Base-by-base conservation (phyloP, 35 echinoderm and acorn worm genomes). In the Lytechinus pictus region DNA sequence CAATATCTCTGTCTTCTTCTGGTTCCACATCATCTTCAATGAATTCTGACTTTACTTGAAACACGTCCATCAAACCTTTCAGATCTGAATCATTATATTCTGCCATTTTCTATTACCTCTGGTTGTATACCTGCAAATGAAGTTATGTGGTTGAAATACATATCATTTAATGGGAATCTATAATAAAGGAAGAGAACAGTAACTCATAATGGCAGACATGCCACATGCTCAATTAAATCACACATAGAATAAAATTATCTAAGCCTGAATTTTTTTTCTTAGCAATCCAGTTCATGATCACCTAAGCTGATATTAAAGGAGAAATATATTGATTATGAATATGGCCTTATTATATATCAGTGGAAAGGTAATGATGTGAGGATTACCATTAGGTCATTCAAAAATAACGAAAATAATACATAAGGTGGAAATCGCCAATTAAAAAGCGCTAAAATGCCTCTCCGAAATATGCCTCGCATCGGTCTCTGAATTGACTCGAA, bases 11-110 rank as follows among this genome's bases (percentile, higher is more conserved):
- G 16, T 88, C 86, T 8, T 90, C 88, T 44, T 44, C 88, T 79
- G 66, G 66, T 79, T 79, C 66, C 8, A n/a, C 66, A 21, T 93
- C 92, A 33, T 57, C 92, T 9, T 93, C 92, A 57, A 28, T 27
- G 53, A 57, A 27, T 54, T 93, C 92, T 27, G 92, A 13, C 92
- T 93, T 93, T 54, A 93, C 92, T 27, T 93, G 53, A 93, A 93
- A 93, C 54, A 93, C 92, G 14, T 93, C 92, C 92, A 93, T 93
- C 92, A 93, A 28, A 54, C 55, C 92, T 93, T 90, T 44, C 88
- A 90, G 88, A 12, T 90, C 88, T 52, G 88, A 90, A 54, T 52
- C 88, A 12, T 21, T 44, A 29, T 90, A 90, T 28, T 90, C 88
- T 52, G 88, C 16, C 88, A 90, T 90, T 54, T 14, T 54, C 52